Evolutionary conservation across 2,888 invertebrate genomes (phyloP), one percentile per base, ranked within the genome.

Genomic region (Blastobasis lacticolella): DNA sequence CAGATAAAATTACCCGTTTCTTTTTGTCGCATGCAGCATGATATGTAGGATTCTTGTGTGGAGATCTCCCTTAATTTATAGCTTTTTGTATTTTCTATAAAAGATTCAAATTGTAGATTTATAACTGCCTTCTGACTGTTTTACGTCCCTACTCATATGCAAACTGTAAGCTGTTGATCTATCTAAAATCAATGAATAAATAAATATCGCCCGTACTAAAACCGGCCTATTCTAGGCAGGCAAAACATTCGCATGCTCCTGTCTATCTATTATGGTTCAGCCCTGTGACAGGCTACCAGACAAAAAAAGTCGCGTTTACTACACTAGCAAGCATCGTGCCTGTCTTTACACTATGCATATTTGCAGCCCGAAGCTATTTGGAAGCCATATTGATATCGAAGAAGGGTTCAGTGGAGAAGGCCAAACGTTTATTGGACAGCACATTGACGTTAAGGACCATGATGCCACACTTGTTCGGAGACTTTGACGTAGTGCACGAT

Each of bases 401-500:
- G 2, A 82, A 82, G 54, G 82, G 82, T 0, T 66, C 71, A 0
- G 46, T 79, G 1, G 83, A 83, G 48, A 60, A 69, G 48, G 71
- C 81, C 0, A 82, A 82, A 45, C 52, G 49, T 4, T 66, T 71
- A 42, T 49, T 81, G 0, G 81, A 82, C 38, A 79, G 66, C 49
- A 55, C 74, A 0, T 79, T 77, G 41, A 81, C 80, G 0, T 62
- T 74, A 49, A 74, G 71, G 51, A 77, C 75, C 0, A 37, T 78
- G 38, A 54, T 77, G 57, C 77, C 82, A 0, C 60, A 71, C 2
- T 72, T 71, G n/a, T 81, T 71, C 45, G 57, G 58, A 3, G 54
- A 57, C 5, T 55, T 54, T 0, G 61, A 73, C n/a, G 46, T 62
- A 0, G 68, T 58, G 45, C 60, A 62, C 4, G 63, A 69, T 10